These are phyloP conservation scores for Notiomystis cincta DNA, from an alignment of 2,113 vertebrate species.

Conservation along the genomic window DNA sequence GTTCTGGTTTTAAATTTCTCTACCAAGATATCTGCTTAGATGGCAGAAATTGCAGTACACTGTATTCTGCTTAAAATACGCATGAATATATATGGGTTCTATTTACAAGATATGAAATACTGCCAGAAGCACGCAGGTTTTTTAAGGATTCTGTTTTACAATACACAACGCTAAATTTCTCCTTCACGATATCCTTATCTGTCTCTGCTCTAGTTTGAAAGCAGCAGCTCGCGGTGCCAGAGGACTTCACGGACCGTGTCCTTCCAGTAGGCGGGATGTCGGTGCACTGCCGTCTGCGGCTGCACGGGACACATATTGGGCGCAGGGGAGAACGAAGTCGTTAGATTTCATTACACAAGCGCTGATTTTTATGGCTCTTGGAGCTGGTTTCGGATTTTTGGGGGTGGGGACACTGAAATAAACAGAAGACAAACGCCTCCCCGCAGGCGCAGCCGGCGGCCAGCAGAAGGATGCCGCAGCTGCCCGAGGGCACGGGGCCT, in stretches of 20 bases:
- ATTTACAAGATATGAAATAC: not conserved
- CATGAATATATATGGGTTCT: constrained; percentile 14
- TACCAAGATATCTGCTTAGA: not conserved
- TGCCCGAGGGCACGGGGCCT: not conserved
- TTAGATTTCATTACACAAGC: not conserved
- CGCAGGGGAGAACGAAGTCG: fast-evolving
- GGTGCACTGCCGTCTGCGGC: not conserved
- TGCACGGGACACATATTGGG: not conserved
- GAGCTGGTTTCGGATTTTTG: not conserved
- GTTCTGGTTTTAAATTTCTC: not conserved
- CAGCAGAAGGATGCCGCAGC: not conserved
- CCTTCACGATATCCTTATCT: constrained; percentile 27
- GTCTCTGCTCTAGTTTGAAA: not conserved
- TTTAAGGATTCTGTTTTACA: not conserved
- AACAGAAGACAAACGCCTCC: not conserved
- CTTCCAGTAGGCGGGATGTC: not conserved
- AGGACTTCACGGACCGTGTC: not conserved
- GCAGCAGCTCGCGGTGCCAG: not conserved
- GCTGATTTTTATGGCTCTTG: not conserved
- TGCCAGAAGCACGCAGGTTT: not conserved
- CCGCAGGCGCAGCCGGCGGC: not conserved
- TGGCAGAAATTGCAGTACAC: not conserved
- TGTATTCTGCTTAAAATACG: not conserved
- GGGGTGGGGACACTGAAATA: not conserved
- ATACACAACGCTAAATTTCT: not conserved